Base-by-base conservation (phyloP, 2,113 vertebrate genomes). In the Nannobrachium achirus region DNA sequence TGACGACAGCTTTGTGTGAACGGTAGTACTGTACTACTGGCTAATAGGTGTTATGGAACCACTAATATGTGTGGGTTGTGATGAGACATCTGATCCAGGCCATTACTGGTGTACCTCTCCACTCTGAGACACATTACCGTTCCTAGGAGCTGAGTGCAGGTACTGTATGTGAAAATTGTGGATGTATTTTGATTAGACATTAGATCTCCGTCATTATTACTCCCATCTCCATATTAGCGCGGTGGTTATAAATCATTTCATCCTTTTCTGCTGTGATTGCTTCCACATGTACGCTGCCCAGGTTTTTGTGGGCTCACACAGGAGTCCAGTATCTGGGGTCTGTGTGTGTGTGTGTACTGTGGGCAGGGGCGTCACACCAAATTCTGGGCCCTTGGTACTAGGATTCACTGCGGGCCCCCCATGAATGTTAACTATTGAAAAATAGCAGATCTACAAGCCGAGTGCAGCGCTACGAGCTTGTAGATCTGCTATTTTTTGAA, bases 171-270 rank as follows among this genome's bases (percentile, higher is more conserved):
- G n/a, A n/a, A n/a, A n/a, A n/a, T n/a, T n/a, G n/a, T 73, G 63
- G 80, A 65, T 56, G 51, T 84, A 78, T 87, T 90, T 87, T 78
- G 75, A 82, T 88, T 86, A 44, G 78, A 81, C 64, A 85, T 78
- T 50, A 81, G 73, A 83, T 80, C 52, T 56, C 0, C 0, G 46
- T 56, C 65, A 81, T 86, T 85, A 80, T 64, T 56, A 57, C 76
- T 78, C 67, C 56, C 79, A 73, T 70, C 69, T 70, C 49, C 68
- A 5, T 83, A 69, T 79, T 75, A 78, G 68, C 63, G 71, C 3
- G n/a, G 41, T 10, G 50, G 68, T 40, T 77, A 63, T 52, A 64
- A 79, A 73, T 79, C 58, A 83, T 82, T 87, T 86, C 45, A 79
- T 82, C 49, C 80, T 45, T 75, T 8, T 63, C 59, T 65, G 49